Base-by-base conservation (phyloP, 2,797 vertebrate genomes). In the Xiphorhynchus erythropygius region DNA sequence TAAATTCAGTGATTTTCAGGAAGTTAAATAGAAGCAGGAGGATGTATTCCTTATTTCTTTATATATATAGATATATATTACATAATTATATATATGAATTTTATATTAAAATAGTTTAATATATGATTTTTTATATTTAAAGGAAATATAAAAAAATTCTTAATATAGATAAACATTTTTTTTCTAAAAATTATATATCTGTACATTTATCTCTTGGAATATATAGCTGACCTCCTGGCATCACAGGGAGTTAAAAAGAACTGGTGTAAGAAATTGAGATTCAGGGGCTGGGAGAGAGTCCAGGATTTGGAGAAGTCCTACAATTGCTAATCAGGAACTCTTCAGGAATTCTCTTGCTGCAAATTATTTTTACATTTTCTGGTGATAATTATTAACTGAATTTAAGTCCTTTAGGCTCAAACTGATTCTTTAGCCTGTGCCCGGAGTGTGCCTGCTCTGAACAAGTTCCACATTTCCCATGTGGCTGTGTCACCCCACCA, bases 401-500 rank as follows among this genome's bases (percentile, higher is more conserved):
- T 83, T 88, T 27, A 71, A 59, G 67, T 39, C 59, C 88, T 56
- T 76, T 21, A 14, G 25, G 33, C 32, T 81, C 18, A 63, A 39
- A 33, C 1, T 33, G 55, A 50, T 60, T n/a, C 52, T 60, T 35
- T 32, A 55, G n/a, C 14, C 32, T 5, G 4, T 47, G 21, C n/a
- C 65, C 0, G 0, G 30, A 37, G 8, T 1, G 3, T 27, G 46
- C 9, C 30, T 46, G 67, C 56, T 67, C 69, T 30, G 33, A 30
- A n/a, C 39, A 53, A 86, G 80, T 19, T 8, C 35, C 5, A 0
- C 11, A 9, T 37, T 62, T 65, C 50, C 68, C 12, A 1, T 0
- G 2, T 27, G n/a, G 17, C 79, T 4, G 1, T 23, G 28, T 32
- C 69, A 53, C 24, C 44, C 57, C 0, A 0, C 13, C 47, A 10